A percentile compares a stretch with the other conserved stretches of the same genome.
Evolutionary conservation across 53 echinoderm and acorn worm species (phyloP).

Genomic region (Paracentrotus lividus): DNA sequence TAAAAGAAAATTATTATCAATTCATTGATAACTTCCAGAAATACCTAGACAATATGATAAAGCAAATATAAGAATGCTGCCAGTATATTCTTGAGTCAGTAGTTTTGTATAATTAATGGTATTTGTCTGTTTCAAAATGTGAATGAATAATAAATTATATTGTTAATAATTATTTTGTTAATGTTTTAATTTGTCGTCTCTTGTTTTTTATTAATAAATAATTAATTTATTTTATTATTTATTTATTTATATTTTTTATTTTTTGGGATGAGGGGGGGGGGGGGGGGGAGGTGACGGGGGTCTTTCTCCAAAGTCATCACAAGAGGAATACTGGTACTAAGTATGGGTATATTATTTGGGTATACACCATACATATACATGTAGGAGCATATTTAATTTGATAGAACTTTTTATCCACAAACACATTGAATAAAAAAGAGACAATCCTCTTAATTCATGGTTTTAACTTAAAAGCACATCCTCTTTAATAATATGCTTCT

Average conservation of each 20-base stretch:
- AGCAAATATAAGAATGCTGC: neutral
- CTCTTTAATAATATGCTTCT: conserved; percentile 24
- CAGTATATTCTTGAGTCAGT: neutral
- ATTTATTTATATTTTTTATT: too few species aligned
- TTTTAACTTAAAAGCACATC: conserved; percentile 27
- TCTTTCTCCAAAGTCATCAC: too few species aligned
- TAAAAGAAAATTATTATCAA: too few species aligned
- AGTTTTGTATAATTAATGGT: neutral
- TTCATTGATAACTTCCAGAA: too few species aligned
- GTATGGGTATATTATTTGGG: too few species aligned
- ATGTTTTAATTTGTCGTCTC: neutral
- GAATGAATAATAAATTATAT: neutral
- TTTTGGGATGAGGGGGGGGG: too few species aligned
- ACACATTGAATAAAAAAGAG: neutral
- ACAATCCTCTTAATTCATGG: neutral
- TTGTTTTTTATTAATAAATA: neutral
- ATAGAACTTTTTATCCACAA: neutral
- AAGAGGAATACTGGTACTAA: too few species aligned
- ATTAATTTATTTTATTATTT: neutral
- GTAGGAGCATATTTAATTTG: too few species aligned
- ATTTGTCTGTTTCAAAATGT: neutral
- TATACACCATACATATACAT: too few species aligned
- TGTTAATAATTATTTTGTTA: neutral
- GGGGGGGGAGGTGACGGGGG: too few species aligned
- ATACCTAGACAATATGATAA: too few species aligned